A percentile compares a stretch with the other conserved stretches of the same genome.
These are phyloP conservation scores for Callipepla squamata DNA, from an alignment of 2,113 vertebrate genomes.

Conservation along the genomic window DNA sequence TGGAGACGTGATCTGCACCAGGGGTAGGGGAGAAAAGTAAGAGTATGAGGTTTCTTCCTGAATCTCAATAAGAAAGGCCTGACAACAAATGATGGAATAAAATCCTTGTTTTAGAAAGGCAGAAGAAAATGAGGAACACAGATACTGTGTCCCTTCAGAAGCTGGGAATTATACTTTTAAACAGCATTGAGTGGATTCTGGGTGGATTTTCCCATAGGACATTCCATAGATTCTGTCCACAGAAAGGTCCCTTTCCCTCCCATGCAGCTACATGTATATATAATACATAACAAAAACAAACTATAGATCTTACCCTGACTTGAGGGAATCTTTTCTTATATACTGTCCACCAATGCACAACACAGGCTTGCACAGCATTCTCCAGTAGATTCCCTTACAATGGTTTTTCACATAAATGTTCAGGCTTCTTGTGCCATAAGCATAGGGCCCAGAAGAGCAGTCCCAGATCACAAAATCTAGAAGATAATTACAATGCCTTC, in stretches of 20 bases:
- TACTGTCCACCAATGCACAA: background rate
- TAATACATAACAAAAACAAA: background rate
- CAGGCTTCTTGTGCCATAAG: background rate
- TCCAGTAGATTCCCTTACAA: background rate
- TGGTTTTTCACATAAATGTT: background rate
- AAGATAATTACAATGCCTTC: background rate
- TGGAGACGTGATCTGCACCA: background rate
- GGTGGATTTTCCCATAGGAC: fast-evolving
- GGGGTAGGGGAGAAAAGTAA: background rate
- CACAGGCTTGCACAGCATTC: background rate
- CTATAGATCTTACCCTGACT: background rate
- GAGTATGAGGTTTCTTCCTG: background rate
- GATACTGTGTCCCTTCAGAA: background rate
- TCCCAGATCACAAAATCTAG: background rate
- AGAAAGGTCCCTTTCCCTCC: background rate
- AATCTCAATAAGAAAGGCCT: background rate
- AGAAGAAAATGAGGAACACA: background rate
- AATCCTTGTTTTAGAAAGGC: background rate
- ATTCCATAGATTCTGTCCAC: background rate
- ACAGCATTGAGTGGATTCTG: background rate
- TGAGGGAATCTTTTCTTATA: background rate
- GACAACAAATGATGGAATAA: background rate
- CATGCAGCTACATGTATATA: background rate
- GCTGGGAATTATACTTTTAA: background rate
- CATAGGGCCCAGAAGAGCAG: background rate